Evolutionary conservation across 2,797 vertebrate genomes (phyloP).

Genomic region (Clarias fuscus): DNA sequence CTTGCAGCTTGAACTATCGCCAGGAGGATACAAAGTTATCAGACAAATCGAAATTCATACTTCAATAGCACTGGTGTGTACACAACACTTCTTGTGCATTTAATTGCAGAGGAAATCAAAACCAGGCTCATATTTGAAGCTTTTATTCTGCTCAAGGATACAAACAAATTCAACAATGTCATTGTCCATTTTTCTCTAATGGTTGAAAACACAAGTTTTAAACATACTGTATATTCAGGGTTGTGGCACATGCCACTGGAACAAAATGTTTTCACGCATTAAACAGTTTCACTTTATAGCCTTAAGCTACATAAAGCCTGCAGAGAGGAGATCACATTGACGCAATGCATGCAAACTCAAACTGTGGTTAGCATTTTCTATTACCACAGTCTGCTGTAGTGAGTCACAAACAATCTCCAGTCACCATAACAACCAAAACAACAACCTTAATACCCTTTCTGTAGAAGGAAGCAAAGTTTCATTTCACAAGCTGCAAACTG

Average conservation of each 20-base stretch:
- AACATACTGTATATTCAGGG: not conserved
- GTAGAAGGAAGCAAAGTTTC: too few relatives aligned
- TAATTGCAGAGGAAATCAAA: not conserved
- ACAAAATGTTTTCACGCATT: not conserved
- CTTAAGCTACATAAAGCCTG: not conserved
- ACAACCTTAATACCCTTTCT: too few relatives aligned
- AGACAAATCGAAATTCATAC: not conserved
- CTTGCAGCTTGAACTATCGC: not conserved
- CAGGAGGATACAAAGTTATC: not conserved
- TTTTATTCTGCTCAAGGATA: not conserved
- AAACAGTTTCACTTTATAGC: not conserved
- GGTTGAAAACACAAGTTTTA: too few relatives aligned
- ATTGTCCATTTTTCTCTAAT: too few relatives aligned
- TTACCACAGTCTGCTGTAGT: not conserved
- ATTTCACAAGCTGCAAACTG: too few relatives aligned
- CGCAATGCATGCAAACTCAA: not conserved
- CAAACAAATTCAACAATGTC: too few relatives aligned
- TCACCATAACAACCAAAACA: constrained; percentile 10
- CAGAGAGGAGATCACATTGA: not conserved
- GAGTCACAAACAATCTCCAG: not conserved
- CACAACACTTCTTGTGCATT: not conserved
- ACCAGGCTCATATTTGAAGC: not conserved
- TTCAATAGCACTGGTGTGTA: not conserved
- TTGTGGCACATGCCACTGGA: not conserved
- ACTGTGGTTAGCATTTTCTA: not conserved